A percentile compares a stretch with the other conserved stretches of the same genome.
Conservation (phyloP, 2,113 vertebrate genomes). For the Pelmatolapia mariae region DNA sequence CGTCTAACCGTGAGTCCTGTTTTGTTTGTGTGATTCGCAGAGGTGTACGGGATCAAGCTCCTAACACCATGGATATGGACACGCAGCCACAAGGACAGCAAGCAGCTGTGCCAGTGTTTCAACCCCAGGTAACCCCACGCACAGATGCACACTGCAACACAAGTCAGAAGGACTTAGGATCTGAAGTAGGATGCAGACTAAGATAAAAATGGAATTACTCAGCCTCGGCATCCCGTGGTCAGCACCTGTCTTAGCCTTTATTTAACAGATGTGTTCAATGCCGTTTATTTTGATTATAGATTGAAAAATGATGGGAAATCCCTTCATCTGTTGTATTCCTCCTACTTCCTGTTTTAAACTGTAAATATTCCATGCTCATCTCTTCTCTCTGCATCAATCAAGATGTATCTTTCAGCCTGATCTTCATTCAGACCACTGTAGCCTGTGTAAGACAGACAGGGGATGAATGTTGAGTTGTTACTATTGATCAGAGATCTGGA, state of each 20-base stretch:
- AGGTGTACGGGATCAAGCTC: conserved; percentile 56
- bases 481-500: conserved; percentile 63
- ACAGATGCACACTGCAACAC: background rate
- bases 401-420: background rate
- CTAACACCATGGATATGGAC: conserved; percentile 90
- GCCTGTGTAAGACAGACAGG: conserved; percentile 25
- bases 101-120: conserved; percentile 81
- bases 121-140: conserved; percentile 80
- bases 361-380: background rate
- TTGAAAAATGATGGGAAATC: background rate
- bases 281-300: background rate
- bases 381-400: background rate
- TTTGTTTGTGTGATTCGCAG: conserved; percentile 63
- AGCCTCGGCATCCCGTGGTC: background rate
- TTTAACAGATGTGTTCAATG: background rate
- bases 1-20: background rate
- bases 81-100: conserved; percentile 87
- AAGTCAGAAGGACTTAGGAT: background rate
- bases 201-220: background rate
- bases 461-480: conserved; percentile 50
- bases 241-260: background rate
- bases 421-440: conserved; percentile 11
- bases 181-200: background rate
- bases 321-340: background rate
- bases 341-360: background rate